Conservation (phyloP, 2,888 invertebrate species). For the Blastobasis lacticolella region DNA sequence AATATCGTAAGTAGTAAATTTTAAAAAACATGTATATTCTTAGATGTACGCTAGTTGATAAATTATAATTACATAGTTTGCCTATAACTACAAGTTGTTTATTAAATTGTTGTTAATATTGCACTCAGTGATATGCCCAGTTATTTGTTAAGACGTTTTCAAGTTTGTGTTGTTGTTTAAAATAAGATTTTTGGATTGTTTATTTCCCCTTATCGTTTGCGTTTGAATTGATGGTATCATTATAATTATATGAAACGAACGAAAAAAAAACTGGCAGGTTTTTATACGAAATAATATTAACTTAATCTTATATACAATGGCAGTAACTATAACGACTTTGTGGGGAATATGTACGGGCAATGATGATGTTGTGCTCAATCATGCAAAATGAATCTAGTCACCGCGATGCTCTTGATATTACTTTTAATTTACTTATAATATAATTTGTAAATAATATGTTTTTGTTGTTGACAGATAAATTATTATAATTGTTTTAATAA, state of each 20-base stretch:
- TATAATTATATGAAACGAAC: conserved; percentile 40
- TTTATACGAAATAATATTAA: conserved; percentile 21
- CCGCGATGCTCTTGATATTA: conserved; percentile 23
- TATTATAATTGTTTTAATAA: conserved; percentile 20
- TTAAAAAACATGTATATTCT: conserved; percentile 6
- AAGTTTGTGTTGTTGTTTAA: conserved; percentile 3
- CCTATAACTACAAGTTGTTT: too few species aligned
- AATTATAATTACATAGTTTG: conserved; percentile 1
- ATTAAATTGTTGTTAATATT: neutral
- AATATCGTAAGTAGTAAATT: neutral
- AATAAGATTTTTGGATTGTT: conserved; percentile 36
- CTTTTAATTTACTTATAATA: conserved; percentile 28
- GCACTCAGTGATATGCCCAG: conserved; percentile 6
- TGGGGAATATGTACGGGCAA: conserved; percentile 35
- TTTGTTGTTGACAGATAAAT: conserved; percentile 26
- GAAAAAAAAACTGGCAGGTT: conserved; percentile 28
- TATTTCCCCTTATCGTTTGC: conserved; percentile 27
- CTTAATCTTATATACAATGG: conserved; percentile 23
- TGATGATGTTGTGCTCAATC: conserved; percentile 38
- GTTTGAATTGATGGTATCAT: conserved; percentile 34
- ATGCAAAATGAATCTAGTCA: conserved; percentile 57
- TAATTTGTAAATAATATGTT: conserved; percentile 14
- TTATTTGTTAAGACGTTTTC: conserved; percentile 8
- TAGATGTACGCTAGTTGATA: conserved; percentile 11
- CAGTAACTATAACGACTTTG: conserved; percentile 28